Conservation (phyloP, 2,113 vertebrate species). For the Corydoras maculifer region DNA sequence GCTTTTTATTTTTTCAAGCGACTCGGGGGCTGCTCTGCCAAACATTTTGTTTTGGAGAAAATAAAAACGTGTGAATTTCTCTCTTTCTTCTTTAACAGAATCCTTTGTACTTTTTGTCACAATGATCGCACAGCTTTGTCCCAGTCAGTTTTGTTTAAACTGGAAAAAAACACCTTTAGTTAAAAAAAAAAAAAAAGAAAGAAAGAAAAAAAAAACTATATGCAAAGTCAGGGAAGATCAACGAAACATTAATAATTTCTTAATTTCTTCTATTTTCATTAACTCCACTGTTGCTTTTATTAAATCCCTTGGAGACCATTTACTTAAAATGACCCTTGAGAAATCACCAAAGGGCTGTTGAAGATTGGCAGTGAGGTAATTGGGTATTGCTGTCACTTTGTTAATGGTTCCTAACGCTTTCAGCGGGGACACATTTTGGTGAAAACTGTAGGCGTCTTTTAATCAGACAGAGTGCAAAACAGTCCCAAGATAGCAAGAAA, state of each 20-base stretch:
- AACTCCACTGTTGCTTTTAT: slow-evolving; percentile 14
- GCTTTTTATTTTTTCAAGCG: not conserved
- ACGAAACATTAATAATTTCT: no score
- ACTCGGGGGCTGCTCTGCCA: not conserved
- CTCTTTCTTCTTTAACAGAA: no score
- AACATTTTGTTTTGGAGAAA: no score
- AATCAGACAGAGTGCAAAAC: not conserved
- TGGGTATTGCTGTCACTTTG: slow-evolving; percentile 21
- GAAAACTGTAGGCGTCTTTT: slow-evolving; percentile 6
- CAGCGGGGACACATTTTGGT: not conserved
- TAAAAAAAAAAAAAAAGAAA: no score
- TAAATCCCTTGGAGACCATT: slow-evolving; percentile 6
- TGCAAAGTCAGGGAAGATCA: no score
- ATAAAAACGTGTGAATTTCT: no score
- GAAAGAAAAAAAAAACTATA: no score
- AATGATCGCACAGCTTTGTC: no score
- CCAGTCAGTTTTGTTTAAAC: no score
- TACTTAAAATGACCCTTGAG: slow-evolving; percentile 3
- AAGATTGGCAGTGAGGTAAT: slow-evolving; percentile 10
- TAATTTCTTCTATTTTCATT: slow-evolving; percentile 3
- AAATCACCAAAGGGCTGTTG: slow-evolving; percentile 19
- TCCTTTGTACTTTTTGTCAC: no score
- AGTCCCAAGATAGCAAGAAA: not conserved
- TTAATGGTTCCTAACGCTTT: not conserved
- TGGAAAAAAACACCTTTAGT: no score